Conservation (phyloP, 2,888 invertebrate genomes). For the Syrista parreyssii region DNA sequence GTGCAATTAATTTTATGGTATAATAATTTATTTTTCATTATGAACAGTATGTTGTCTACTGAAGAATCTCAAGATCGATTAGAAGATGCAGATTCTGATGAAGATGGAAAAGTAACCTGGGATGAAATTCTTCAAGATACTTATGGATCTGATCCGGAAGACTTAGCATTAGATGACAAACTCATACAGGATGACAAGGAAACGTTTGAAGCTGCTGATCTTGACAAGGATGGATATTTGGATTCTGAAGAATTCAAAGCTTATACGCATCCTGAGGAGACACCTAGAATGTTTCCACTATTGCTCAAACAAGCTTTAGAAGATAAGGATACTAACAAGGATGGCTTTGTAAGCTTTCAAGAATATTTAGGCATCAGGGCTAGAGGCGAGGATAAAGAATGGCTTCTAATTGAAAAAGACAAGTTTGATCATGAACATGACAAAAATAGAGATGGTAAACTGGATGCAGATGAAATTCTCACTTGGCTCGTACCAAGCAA, state of each 20-base stretch:
- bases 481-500: conserved; percentile 93
- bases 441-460: conserved; percentile 82
- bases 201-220: conserved; percentile 89
- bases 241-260: conserved; percentile 83
- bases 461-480: conserved; percentile 83
- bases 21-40: neutral
- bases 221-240: conserved; percentile 82
- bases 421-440: conserved; percentile 91
- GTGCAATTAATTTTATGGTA: too few relatives aligned
- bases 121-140: conserved; percentile 89
- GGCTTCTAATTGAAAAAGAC: conserved; percentile 79
- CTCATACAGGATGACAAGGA: conserved; percentile 83
- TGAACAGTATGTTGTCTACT: conserved; percentile 78
- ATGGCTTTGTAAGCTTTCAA: conserved; percentile 86
- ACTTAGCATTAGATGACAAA: conserved; percentile 67
- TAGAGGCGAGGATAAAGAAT: conserved; percentile 76
- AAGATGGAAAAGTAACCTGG: conserved; percentile 88
- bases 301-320: conserved; percentile 84
- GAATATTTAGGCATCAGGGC: conserved; percentile 84
- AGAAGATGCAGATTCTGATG: conserved; percentile 86
- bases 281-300: conserved; percentile 84
- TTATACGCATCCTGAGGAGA: conserved; percentile 95
- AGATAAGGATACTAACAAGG: conserved; percentile 87
- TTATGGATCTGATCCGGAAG: conserved; percentile 80
- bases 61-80: conserved; percentile 90